Conservation (phyloP, 2,797 vertebrate species). For the Alca torda region DNA sequence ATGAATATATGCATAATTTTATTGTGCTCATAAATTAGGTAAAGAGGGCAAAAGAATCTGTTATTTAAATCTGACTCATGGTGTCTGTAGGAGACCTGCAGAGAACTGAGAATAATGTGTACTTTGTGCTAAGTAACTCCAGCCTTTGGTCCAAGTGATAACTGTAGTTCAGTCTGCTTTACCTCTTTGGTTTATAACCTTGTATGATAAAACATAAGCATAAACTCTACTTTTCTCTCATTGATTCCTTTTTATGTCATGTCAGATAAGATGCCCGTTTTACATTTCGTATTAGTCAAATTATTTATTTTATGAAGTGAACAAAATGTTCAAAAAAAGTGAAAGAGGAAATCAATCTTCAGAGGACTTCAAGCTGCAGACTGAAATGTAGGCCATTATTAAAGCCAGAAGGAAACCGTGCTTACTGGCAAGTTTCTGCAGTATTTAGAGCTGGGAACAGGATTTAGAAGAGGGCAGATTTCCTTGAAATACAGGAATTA, state of each 20-base stretch:
- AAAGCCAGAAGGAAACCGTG: background rate
- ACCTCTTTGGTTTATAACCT: background rate
- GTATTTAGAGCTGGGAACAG: background rate
- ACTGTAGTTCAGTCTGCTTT: background rate
- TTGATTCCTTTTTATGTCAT: background rate
- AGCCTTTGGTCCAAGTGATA: background rate
- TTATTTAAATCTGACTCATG: background rate
- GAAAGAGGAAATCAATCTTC: background rate
- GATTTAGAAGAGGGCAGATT: background rate
- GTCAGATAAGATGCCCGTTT: background rate
- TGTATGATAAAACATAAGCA: background rate
- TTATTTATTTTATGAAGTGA: background rate
- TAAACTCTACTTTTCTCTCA: background rate
- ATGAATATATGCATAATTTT: background rate
- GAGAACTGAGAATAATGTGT: background rate
- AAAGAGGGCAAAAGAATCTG: background rate
- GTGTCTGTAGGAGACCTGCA: background rate
- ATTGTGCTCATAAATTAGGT: background rate
- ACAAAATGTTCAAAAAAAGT: background rate
- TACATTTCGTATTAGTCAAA: background rate
- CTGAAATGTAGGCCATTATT: background rate
- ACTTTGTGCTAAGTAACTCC: background rate
- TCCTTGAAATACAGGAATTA: background rate
- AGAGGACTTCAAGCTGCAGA: background rate
- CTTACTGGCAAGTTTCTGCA: background rate